phyloP scores from a whole-genome alignment of 2,113 vertebrate genomes.

The Hirundichthys speculiger region DNA sequence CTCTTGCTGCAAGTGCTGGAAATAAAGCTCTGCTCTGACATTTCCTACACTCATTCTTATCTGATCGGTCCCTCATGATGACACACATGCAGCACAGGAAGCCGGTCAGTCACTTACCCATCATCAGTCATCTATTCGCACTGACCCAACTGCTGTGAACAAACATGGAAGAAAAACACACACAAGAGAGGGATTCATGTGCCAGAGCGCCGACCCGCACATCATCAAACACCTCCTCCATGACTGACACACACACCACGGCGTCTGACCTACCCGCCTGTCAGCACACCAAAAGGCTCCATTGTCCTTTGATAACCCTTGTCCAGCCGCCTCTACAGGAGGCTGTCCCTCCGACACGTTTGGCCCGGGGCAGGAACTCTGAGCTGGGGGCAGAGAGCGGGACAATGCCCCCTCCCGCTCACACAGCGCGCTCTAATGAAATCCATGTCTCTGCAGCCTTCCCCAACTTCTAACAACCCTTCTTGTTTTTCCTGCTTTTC shows the following conservation, averaged over 20 bases:
- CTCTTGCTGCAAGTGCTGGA: constrained; percentile 20
- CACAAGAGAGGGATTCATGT: constrained; percentile 39
- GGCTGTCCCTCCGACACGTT: constrained; percentile 66
- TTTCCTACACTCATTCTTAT: constrained; percentile 47
- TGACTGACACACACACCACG: constrained; percentile 29
- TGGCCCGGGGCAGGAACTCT: constrained; percentile 58
- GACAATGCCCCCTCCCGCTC: constrained; percentile 64
- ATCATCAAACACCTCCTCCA: constrained; percentile 15
- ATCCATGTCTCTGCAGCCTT: constrained; percentile 52
- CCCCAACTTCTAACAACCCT: constrained; percentile 21
- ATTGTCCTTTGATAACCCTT: constrained; percentile 77
- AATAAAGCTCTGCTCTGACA: constrained; percentile 39
- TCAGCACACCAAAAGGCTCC: constrained; percentile 74
- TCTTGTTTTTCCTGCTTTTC: neutral
- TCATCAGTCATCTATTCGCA: constrained; percentile 41
- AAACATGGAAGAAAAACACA: constrained; percentile 40
- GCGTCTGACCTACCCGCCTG: constrained; percentile 57
- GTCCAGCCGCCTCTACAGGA: constrained; percentile 70
- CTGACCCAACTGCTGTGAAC: constrained; percentile 44
- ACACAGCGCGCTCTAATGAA: constrained; percentile 68
- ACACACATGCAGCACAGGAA: neutral
- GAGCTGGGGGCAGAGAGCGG: constrained; percentile 51
- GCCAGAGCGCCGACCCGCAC: constrained; percentile 26
- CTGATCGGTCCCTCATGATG: no score
- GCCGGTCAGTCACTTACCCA: constrained; percentile 32